Conservation (phyloP, 2,888 invertebrate genomes). For the Agapostemon virescens region DNA sequence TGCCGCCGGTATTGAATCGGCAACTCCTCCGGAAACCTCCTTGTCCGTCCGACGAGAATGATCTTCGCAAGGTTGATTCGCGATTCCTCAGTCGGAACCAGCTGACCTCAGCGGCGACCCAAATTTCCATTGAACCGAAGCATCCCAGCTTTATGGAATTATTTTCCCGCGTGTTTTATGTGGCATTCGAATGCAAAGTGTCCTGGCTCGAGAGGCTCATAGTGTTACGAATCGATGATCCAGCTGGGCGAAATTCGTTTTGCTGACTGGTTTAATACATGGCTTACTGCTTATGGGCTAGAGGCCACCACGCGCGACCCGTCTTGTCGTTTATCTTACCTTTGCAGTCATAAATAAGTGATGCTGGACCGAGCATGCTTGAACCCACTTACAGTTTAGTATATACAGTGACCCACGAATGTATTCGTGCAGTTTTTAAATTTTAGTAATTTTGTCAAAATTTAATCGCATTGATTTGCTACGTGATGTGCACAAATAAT, state of each 20-base stretch:
- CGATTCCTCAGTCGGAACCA: background rate
- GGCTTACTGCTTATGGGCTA: background rate
- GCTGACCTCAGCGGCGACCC: conserved; percentile 2
- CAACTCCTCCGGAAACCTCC: background rate
- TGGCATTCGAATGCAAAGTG: background rate
- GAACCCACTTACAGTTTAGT: too few relatives aligned
- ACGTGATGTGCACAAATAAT: too few relatives aligned
- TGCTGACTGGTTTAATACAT: too few relatives aligned
- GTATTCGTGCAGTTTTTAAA: too few relatives aligned
- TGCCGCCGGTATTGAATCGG: conserved; percentile 36
- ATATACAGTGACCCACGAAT: too few relatives aligned
- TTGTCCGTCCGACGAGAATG: conserved; percentile 2
- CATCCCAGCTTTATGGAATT: background rate
- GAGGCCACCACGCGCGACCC: too few relatives aligned
- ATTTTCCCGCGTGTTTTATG: background rate
- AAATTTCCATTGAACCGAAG: background rate
- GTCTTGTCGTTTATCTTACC: too few relatives aligned
- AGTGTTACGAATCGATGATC: background rate
- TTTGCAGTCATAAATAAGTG: too few relatives aligned
- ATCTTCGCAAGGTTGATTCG: background rate
- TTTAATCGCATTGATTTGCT: too few relatives aligned
- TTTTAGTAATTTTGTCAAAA: too few relatives aligned
- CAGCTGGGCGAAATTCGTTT: background rate
- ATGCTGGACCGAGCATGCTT: too few relatives aligned
- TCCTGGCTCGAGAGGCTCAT: background rate